A percentile compares a stretch with the other conserved stretches of the same genome.
phyloP scores from a whole-genome alignment of 2,797 vertebrate genomes.

The Fratercula arctica region DNA sequence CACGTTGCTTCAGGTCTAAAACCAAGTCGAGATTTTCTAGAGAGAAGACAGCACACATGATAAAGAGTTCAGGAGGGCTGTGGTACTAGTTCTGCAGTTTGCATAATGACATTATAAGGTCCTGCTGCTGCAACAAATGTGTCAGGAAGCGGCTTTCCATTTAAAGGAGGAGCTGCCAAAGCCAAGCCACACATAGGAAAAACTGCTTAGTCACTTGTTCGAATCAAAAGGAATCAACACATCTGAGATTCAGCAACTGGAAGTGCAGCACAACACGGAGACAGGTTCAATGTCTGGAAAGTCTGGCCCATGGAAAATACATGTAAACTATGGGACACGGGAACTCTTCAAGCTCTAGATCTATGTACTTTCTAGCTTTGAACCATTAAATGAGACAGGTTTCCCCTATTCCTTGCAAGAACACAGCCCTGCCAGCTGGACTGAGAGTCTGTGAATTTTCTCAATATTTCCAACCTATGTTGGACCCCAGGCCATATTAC shows the following conservation, averaged over 20 bases:
- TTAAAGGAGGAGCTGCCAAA: neutral
- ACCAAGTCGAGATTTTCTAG: neutral
- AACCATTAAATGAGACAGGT: neutral
- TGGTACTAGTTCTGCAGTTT: neutral
- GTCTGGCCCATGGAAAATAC: neutral
- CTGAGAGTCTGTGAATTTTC: neutral
- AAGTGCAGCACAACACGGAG: neutral
- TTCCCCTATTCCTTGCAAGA: neutral
- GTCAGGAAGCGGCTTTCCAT: neutral
- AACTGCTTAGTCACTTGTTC: neutral
- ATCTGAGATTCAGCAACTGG: neutral
- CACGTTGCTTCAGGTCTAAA: neutral
- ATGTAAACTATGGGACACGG: neutral
- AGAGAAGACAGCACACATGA: neutral
- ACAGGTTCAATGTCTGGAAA: neutral
- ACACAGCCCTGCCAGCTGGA: fast-evolving
- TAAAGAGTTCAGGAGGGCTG: neutral
- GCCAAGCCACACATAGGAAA: neutral
- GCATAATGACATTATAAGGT: neutral
- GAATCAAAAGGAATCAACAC: fast-evolving
- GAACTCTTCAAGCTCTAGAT: neutral
- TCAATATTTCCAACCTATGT: fast-evolving
- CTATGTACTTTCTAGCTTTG: neutral
- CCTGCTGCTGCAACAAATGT: neutral
- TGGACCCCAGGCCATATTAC: neutral